Evolutionary conservation across 2,888 invertebrate species (phyloP).

Genomic region (Diaprepes abbreviatus): DNA sequence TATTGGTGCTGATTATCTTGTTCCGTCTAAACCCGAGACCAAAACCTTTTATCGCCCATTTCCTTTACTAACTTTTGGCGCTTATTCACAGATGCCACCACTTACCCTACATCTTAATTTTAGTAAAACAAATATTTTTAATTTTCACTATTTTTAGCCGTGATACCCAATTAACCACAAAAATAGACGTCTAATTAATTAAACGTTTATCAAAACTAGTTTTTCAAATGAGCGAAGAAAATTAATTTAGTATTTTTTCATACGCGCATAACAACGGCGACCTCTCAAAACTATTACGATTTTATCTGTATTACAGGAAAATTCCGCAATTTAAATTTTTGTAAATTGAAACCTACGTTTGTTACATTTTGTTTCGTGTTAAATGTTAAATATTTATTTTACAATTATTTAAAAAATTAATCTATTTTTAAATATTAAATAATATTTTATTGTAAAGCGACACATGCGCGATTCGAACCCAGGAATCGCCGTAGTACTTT

Average conservation of each 20-base stretch:
- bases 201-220: slow-evolving; percentile 2
- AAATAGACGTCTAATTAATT: slow-evolving; percentile 10
- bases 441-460: neutral
- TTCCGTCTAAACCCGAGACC: neutral
- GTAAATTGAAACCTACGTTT: neutral
- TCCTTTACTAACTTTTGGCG: neutral
- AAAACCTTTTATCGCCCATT: neutral
- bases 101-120: neutral
- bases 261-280: neutral
- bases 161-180: slow-evolving; percentile 15
- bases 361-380: neutral
- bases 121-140: neutral
- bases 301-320: neutral
- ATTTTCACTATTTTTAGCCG: slow-evolving; percentile 28
- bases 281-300: no score
- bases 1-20: slow-evolving; percentile 1
- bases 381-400: slow-evolving; percentile 12
- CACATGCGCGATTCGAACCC: slow-evolving; percentile 16
- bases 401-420: neutral
- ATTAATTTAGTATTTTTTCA: slow-evolving; percentile 4
- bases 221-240: neutral
- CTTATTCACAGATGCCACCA: neutral
- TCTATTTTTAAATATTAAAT: slow-evolving; percentile 30
- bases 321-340: neutral
- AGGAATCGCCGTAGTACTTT: slow-evolving; percentile 28